Evolutionary conservation across 2,797 vertebrate genomes (phyloP).

Genomic region (Acipenser transmontanus): DNA sequence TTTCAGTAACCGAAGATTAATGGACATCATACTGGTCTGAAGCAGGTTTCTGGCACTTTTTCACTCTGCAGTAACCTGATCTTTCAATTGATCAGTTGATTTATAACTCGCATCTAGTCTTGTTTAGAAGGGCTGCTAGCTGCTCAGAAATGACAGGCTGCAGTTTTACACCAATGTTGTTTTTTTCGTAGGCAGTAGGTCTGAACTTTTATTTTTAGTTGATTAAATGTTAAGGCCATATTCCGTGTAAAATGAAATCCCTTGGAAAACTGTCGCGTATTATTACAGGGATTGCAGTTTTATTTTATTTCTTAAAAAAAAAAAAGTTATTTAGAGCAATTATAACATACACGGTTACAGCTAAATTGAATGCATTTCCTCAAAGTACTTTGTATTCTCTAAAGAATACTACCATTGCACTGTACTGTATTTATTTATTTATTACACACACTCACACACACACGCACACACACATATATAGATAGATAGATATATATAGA

Average conservation of each 20-base stretch:
- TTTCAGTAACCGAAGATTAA: neutral
- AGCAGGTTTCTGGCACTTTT: neutral
- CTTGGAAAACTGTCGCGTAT: too few species aligned
- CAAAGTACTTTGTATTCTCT: neutral
- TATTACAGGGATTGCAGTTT: neutral
- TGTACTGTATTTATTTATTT: too few species aligned
- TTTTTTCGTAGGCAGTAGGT: too few species aligned
- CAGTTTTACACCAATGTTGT: neutral
- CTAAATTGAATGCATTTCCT: neutral
- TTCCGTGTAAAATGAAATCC: too few species aligned
- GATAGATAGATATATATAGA: too few species aligned
- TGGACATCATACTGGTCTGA: neutral
- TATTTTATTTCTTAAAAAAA: neutral
- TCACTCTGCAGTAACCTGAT: neutral
- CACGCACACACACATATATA: too few species aligned
- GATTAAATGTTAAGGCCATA: too few species aligned
- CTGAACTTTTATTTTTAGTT: too few species aligned
- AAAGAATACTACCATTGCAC: neutral
- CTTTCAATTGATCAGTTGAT: neutral
- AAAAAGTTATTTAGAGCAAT: neutral
- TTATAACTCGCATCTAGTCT: neutral
- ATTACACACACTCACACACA: too few species aligned
- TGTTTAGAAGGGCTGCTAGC: neutral
- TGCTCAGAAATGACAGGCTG: neutral
- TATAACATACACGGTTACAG: neutral